phyloP scores from a whole-genome alignment of 2,797 vertebrate genomes.

The Phrynocephalus vlangalii region DNA sequence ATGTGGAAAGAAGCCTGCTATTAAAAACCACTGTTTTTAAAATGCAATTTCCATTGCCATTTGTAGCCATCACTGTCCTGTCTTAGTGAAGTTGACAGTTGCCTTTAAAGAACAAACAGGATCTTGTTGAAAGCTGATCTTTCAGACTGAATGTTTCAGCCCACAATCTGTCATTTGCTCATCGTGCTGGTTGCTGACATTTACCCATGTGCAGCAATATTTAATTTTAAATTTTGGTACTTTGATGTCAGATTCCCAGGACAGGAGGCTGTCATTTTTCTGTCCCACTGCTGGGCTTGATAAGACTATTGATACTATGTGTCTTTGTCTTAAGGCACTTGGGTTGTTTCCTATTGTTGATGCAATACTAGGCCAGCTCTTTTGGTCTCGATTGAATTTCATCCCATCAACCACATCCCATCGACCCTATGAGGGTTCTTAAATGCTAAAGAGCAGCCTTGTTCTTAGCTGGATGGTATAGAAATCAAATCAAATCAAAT shows the following conservation, averaged over 20 bases:
- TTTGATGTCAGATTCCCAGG: slow-evolving; percentile 57
- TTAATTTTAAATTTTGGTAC: slow-evolving; percentile 66
- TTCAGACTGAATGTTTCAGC: slow-evolving; percentile 47
- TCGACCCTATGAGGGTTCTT: slow-evolving; percentile 3
- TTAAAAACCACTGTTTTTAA: slow-evolving; percentile 42
- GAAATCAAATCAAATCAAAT: too few species aligned
- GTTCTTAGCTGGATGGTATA: too few species aligned
- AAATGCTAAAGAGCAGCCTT: not conserved
- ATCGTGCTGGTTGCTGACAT: slow-evolving; percentile 65
- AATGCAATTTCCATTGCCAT: slow-evolving; percentile 39
- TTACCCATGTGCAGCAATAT: slow-evolving; percentile 64
- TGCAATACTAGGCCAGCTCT: slow-evolving; percentile 4
- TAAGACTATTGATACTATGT: slow-evolving; percentile 33
- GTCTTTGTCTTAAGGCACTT: slow-evolving; percentile 18
- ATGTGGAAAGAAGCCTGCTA: slow-evolving; percentile 31
- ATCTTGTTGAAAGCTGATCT: slow-evolving; percentile 58
- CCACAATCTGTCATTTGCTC: slow-evolving; percentile 50
- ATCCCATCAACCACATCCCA: not conserved
- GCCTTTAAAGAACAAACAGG: slow-evolving; percentile 61
- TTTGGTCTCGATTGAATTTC: not conserved
- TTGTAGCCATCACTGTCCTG: slow-evolving; percentile 60
- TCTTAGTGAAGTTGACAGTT: slow-evolving; percentile 57
- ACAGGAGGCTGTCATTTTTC: slow-evolving; percentile 44
- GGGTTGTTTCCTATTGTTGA: slow-evolving; percentile 45
- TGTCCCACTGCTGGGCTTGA: slow-evolving; percentile 43